Evolutionary conservation across 2,888 invertebrate species (phyloP), one percentile per base, ranked within the genome.

Genomic region (Philereme vetulata): DNA sequence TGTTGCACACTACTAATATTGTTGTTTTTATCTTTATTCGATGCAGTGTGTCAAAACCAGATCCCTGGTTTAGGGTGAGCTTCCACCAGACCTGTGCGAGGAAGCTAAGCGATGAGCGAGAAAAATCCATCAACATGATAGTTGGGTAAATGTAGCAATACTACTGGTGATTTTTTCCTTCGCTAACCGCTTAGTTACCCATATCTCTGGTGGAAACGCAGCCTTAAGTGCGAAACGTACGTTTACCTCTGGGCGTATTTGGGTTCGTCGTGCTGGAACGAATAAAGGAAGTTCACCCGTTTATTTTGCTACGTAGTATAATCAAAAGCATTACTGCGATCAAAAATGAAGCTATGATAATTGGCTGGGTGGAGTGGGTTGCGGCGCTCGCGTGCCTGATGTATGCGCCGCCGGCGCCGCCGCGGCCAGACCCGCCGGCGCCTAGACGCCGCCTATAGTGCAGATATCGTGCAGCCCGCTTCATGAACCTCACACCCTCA

Each of bases 371-470:
- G 67, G 71, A 67, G 66, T 66, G 72, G 71, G 68, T 70, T 71
- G 75, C 70, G 75, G 66, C 72, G 78, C 81, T 90, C 83, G 91
- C 91, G 88, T 90, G 90, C 80, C 81, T 90, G 89, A 90, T 90
- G 86, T 89, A 89, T 89, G 88, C 89, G 88, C 87, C 90, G 89
- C 89, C 90, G 85, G 84, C 87, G 81, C 89, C 90, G 85, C 85
- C 87, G 81, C 85, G 88, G 78, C 87, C 88, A 88, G 90, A 88
- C 90, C 85, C 86, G 90, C 77, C 90, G 90, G 88, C 90, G 90
- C 89, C 90, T 75, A 78, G 81, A 75, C 82, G 86, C 81, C 89
- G 82, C 82, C 81, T 80, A 82, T 86, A 85, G 85, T 91, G 91
- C 90, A 90, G 91, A 90, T 89, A 89, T 85, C 90, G 88, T 89